These are phyloP conservation scores for Lasioglossum figueresi DNA, from an alignment of 2,888 invertebrate species.

Conservation along the genomic window DNA sequence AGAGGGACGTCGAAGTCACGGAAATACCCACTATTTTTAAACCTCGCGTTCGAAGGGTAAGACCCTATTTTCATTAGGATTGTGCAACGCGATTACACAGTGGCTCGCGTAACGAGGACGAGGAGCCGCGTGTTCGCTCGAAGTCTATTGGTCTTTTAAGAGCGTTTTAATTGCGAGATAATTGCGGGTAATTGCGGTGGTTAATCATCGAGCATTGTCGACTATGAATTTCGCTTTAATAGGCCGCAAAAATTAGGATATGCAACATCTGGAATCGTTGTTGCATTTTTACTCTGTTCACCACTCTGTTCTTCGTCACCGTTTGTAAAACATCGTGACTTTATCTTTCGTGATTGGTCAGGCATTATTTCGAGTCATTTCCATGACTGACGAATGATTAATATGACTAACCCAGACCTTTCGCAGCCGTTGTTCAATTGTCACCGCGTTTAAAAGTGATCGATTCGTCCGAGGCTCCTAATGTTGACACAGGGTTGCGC, in stretches of 20 bases:
- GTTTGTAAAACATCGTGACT: neutral
- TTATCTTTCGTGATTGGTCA: neutral
- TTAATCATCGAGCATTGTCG: neutral
- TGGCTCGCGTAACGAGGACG: neutral
- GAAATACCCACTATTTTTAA: neutral
- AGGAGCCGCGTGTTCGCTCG: neutral
- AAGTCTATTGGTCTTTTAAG: neutral
- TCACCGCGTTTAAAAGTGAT: neutral
- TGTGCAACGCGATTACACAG: neutral
- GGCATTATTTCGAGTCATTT: neutral
- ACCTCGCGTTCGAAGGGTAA: neutral
- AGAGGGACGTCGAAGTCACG: neutral
- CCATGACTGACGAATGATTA: neutral
- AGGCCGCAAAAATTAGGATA: neutral
- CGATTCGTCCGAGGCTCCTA: neutral
- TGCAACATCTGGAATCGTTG: neutral
- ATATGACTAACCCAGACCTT: neutral
- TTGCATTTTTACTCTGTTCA: neutral
- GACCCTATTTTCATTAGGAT: neutral
- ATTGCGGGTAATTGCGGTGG: neutral
- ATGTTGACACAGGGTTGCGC: neutral
- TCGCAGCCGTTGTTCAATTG: neutral
- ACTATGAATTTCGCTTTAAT: neutral
- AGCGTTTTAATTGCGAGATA: neutral
- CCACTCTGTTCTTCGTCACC: neutral